Evolutionary conservation across 2,888 invertebrate genomes (phyloP).

Genomic region (Drosophila koepferae): DNA sequence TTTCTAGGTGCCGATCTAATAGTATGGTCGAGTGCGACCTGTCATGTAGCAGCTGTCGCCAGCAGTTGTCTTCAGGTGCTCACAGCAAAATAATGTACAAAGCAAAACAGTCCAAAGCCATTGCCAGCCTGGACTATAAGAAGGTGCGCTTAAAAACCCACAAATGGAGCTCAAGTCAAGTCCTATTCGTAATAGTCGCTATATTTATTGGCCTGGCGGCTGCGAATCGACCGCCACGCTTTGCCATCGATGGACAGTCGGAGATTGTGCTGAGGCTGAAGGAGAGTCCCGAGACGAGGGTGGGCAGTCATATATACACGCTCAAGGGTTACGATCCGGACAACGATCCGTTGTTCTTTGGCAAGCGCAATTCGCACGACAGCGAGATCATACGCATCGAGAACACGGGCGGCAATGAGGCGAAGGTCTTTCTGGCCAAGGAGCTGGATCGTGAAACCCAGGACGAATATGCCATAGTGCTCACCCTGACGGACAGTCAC

Average conservation of each 20-base stretch:
- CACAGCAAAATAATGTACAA: constrained; percentile 60
- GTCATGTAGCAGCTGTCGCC: constrained; percentile 51
- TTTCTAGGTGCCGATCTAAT: constrained; percentile 63
- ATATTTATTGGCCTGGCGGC: constrained; percentile 46
- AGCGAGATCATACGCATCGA: constrained; percentile 94
- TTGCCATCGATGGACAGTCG: constrained; percentile 94
- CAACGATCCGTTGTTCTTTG: constrained; percentile 93
- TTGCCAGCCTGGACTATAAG: constrained; percentile 64
- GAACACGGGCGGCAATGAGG: constrained; percentile 92
- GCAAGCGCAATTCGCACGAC: constrained; percentile 91
- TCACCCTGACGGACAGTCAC: constrained; percentile 95
- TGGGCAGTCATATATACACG: constrained; percentile 93
- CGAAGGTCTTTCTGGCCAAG: constrained; percentile 94
- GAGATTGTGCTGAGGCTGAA: constrained; percentile 96
- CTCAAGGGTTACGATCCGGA: constrained; percentile 94
- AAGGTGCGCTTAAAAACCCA: constrained; percentile 79
- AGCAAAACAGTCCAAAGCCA: constrained; percentile 46
- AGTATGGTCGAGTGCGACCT: constrained; percentile 38
- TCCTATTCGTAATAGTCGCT: constrained; percentile 56
- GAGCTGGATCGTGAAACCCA: constrained; percentile 95
- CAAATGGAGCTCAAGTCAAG: background rate
- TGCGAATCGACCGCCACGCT: constrained; percentile 92
- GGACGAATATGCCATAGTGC: constrained; percentile 94
- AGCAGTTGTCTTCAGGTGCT: constrained; percentile 46
- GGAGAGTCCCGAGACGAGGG: constrained; percentile 94